A percentile compares a stretch with the other conserved stretches of the same genome.
Conservation (phyloP, 2,797 vertebrate genomes). For the Strix occidentalis region DNA sequence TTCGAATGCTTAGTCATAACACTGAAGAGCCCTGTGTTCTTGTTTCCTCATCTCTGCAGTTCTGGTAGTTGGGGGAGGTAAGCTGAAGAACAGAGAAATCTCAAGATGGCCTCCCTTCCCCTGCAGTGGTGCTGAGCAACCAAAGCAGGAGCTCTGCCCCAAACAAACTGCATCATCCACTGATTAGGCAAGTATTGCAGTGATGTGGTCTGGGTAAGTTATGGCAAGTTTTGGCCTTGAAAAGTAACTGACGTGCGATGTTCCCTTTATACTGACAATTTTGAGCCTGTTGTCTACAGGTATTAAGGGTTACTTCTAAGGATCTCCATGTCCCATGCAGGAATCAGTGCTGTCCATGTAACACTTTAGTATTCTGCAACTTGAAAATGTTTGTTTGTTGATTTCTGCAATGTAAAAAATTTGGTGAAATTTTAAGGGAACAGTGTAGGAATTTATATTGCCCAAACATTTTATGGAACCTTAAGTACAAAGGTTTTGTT, state of each 20-base stretch:
- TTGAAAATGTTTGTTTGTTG: not conserved
- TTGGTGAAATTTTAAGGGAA: not conserved
- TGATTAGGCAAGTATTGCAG: fast-evolving
- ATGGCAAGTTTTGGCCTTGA: not conserved
- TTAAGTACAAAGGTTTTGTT: not conserved
- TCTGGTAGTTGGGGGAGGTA: not conserved
- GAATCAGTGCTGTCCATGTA: not conserved
- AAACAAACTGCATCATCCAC: not conserved
- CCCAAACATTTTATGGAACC: not conserved
- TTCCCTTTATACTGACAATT: not conserved
- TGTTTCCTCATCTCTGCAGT: not conserved
- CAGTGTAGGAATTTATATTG: not conserved
- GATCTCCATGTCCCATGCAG: fast-evolving
- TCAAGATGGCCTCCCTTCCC: not conserved
- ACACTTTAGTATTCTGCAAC: not conserved
- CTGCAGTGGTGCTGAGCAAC: not conserved
- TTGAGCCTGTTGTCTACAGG: not conserved
- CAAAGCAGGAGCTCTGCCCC: not conserved
- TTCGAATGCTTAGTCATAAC: not conserved
- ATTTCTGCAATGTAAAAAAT: not conserved
- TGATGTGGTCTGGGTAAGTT: not conserved
- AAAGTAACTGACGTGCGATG: not conserved
- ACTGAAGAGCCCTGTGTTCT: fast-evolving
- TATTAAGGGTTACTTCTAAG: not conserved
- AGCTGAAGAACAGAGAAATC: not conserved